Evolutionary conservation across 2,113 vertebrate species (phyloP), one percentile per base, ranked within the genome.

Genomic region (Pleuronectes platessa): DNA sequence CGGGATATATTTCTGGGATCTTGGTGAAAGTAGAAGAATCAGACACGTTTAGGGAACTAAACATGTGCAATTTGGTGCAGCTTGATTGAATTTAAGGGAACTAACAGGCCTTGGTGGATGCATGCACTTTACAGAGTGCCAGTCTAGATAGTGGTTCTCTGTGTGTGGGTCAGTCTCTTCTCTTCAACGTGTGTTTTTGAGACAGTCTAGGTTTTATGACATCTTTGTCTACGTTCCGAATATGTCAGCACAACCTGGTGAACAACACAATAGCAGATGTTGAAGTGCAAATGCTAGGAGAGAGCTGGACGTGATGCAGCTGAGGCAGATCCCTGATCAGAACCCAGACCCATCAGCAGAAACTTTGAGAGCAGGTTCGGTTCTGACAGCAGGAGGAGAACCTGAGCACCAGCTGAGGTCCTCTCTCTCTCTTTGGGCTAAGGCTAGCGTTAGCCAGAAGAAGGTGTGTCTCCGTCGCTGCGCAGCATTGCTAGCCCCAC

Each of bases 381-480:
- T 4, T 37, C 4, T 3, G 8, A 11, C 6, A 7, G 1, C 14
- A 20, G 27, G 4, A 45, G 40, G 35, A 12, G 10, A 11, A 42
- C 40, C 10, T 10, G 37, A 12, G 10, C 37, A 2, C 2, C 10
- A 2, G 9, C 37, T 40, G 10, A 2, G 11, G 37, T 12, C 3
- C 26, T 27, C 26, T 27, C 3, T 12, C 40, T 42, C 40, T 42
- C 10, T 42, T 42, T 18, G 37, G 23, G 76, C 71, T 81, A 49
- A 27, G 26, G 90, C 90, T 89, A 87, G 77, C 85, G 60, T 79
- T 88, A 90, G 86, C 87, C 74, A 84, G 81, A 88, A 90, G 89
- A 92, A 92, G 92, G 90, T 90, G 92, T 91, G 91, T 92, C 89
- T 88, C 80, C 24, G 24, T 37, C 60, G 71, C 88, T 90, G 88